Percentiles rank a stretch among this genome's conserved stretches.
Evolutionary conservation across 1,140 invertebrate species (phyloP).

Genomic region (Leptinotarsa undecemlineata): DNA sequence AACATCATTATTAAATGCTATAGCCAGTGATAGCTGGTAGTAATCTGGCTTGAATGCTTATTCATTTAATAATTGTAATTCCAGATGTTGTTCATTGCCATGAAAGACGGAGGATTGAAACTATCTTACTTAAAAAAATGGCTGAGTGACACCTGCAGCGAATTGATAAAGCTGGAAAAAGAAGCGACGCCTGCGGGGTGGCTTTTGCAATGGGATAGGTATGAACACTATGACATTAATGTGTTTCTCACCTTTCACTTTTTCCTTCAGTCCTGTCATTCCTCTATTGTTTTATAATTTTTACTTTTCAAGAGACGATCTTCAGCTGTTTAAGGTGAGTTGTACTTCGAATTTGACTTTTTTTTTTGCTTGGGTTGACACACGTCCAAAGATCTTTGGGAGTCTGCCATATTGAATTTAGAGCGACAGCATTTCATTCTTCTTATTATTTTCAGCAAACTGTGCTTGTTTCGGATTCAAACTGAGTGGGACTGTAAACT

Average conservation of each 20-base stretch:
- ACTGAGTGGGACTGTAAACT: no score
- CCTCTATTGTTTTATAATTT: constrained; percentile 6
- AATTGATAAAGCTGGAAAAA: constrained; percentile 64
- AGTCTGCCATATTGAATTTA: no score
- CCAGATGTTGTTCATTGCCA: constrained; percentile 67
- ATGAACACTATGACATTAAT: constrained; percentile 49
- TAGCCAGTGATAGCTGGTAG: no score
- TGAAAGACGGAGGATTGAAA: constrained; percentile 64
- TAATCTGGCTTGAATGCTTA: no score
- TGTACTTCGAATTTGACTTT: background rate
- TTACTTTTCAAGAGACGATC: constrained; percentile 7
- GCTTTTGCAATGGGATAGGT: constrained; percentile 78
- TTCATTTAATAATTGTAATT: constrained; percentile 29
- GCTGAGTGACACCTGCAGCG: constrained; percentile 62
- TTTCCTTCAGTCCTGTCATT: background rate
- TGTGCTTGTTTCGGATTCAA: no score
- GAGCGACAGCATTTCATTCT: no score
- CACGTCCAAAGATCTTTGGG: no score
- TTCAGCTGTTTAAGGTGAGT: background rate
- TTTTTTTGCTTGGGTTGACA: background rate
- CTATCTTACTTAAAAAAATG: constrained; percentile 64
- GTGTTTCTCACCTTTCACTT: background rate
- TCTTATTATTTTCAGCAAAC: no score
- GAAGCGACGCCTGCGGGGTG: constrained; percentile 70
- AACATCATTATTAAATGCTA: no score